A percentile compares a stretch with the other conserved stretches of the same genome.
Conservation (phyloP, 2,113 vertebrate genomes). For the Thalassarche chlororhynchos region DNA sequence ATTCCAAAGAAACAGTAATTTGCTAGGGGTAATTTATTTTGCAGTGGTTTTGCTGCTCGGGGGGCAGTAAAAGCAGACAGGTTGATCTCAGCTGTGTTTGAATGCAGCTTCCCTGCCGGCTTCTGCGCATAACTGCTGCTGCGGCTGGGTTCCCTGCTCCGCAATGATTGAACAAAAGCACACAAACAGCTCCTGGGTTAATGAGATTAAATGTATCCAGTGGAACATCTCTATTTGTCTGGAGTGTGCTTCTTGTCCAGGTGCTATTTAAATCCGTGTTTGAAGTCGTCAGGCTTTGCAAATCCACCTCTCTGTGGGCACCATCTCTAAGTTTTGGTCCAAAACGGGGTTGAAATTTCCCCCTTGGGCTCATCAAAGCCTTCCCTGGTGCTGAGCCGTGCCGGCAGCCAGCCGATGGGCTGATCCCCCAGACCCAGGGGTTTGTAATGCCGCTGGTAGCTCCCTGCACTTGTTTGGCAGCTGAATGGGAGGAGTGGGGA, state of each 20-base stretch:
- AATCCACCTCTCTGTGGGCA: neutral
- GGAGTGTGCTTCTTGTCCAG: neutral
- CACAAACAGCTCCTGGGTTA: neutral
- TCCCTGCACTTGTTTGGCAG: neutral
- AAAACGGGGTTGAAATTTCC: neutral
- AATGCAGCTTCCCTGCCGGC: neutral
- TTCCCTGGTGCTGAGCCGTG: neutral
- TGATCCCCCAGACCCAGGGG: neutral
- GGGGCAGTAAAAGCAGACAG: neutral
- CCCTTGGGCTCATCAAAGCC: neutral
- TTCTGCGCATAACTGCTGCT: neutral
- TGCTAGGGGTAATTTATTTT: neutral
- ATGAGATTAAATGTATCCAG: neutral
- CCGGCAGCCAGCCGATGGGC: neutral
- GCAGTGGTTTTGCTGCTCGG: neutral
- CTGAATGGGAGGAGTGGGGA: neutral
- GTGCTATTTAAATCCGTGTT: neutral
- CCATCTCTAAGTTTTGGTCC: neutral
- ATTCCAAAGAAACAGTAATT: neutral
- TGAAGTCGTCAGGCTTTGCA: neutral
- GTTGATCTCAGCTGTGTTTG: neutral
- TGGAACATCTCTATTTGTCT: neutral
- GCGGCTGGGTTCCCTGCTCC: neutral
- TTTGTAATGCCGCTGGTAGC: accelerated
- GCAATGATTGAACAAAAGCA: accelerated